These are phyloP conservation scores for Ambastaia sidthimunki DNA, from an alignment of 2,797 vertebrate genomes.

Conservation along the genomic window DNA sequence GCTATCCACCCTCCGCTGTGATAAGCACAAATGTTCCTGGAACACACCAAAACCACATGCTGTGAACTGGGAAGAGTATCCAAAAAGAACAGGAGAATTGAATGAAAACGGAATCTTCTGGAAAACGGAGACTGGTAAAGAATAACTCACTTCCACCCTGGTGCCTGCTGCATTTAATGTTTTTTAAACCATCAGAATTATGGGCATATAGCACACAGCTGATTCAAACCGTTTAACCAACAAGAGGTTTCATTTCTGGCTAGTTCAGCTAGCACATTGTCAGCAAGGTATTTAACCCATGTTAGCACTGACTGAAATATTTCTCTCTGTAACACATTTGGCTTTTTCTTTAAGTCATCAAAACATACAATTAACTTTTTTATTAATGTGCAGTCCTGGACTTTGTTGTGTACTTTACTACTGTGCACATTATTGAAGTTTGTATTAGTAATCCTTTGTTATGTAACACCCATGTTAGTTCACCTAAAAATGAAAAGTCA, in stretches of 20 bases:
- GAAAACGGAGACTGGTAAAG: slow-evolving; percentile 34
- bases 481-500: neutral
- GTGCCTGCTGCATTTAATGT: slow-evolving; percentile 33
- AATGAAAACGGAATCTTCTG: slow-evolving; percentile 35
- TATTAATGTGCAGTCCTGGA: neutral
- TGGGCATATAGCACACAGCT: neutral
- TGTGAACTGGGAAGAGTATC: slow-evolving; percentile 47
- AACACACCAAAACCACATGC: slow-evolving; percentile 28
- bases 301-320: neutral
- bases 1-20: slow-evolving; percentile 76
- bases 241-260: neutral
- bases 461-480: neutral
- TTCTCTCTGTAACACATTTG: neutral
- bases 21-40: slow-evolving; percentile 9
- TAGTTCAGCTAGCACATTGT: neutral
- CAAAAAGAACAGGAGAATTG: slow-evolving; percentile 38
- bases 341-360: neutral
- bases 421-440: neutral
- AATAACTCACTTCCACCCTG: slow-evolving; percentile 20
- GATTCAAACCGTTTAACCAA: neutral
- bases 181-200: neutral
- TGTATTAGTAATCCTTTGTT: neutral
- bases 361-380: neutral
- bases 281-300: neutral
- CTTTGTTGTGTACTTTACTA: neutral